These are phyloP conservation scores for Lagria hirta DNA, from an alignment of 2,888 invertebrate genomes.

Conservation along the genomic window DNA sequence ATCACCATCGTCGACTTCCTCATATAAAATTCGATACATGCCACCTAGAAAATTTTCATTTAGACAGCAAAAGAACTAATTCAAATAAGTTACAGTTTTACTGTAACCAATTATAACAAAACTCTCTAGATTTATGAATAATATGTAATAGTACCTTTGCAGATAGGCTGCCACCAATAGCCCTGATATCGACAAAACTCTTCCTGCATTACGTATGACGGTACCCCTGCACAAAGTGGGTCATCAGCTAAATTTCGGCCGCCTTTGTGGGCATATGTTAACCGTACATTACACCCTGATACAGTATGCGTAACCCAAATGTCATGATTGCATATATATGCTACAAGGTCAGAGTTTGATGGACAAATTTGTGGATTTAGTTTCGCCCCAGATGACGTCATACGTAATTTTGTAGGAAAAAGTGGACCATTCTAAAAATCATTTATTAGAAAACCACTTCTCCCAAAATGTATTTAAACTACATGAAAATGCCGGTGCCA, in stretches of 20 bases:
- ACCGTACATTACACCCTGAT: constrained; percentile 68
- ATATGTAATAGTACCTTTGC: constrained; percentile 58
- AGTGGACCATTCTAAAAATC: constrained; percentile 61
- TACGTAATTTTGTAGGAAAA: constrained; percentile 69
- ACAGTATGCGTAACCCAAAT: constrained; percentile 81
- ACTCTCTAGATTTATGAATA: no score
- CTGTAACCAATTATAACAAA: no score
- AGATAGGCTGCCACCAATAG: constrained; percentile 95
- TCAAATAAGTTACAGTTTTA: no score
- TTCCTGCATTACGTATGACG: constrained; percentile 97
- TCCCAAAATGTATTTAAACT: no score
- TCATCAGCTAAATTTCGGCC: constrained; percentile 73
- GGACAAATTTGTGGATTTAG: constrained; percentile 85
- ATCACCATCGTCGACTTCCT: constrained; percentile 85
- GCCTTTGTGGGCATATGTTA: constrained; percentile 71
- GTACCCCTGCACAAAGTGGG: constrained; percentile 89
- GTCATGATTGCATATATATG: constrained; percentile 88
- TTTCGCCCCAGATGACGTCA: constrained; percentile 67
- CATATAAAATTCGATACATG: constrained; percentile 79
- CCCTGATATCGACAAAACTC: constrained; percentile 96
- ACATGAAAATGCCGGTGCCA: not conserved
- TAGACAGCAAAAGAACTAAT: no score
- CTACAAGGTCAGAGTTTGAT: constrained; percentile 75
- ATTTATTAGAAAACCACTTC: constrained; percentile 16
- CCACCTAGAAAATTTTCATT: constrained; percentile 65